These are phyloP conservation scores for Xanthostigma xanthostigma DNA, from an alignment of 2,888 invertebrate genomes.

Conservation along the genomic window DNA sequence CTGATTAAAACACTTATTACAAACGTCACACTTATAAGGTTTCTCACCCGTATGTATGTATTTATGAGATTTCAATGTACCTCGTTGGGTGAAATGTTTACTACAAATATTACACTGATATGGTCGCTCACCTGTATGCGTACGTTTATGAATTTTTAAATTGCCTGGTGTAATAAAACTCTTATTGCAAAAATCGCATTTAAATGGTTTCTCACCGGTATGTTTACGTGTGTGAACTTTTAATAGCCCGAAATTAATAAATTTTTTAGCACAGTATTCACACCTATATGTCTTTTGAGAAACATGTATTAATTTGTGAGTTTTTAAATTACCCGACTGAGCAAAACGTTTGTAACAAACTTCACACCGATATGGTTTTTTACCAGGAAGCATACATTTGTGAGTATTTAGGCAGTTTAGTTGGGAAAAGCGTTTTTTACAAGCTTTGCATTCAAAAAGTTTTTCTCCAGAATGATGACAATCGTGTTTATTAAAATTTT, in stretches of 20 bases:
- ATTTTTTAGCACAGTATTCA: background rate
- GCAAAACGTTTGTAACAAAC: background rate
- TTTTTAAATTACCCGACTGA: background rate
- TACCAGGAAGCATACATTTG: background rate
- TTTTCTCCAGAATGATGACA: background rate
- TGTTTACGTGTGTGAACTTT: background rate
- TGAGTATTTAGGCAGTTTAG: background rate
- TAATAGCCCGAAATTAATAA: background rate
- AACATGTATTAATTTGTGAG: background rate
- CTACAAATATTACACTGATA: too few species aligned
- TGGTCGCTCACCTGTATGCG: too few species aligned
- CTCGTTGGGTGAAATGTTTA: too few species aligned
- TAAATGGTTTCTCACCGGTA: too few species aligned
- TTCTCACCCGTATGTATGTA: too few species aligned
- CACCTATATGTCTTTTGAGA: background rate
- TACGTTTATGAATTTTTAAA: too few species aligned
- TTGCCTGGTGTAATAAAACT: too few species aligned
- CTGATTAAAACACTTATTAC: too few species aligned
- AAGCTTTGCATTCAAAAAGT: background rate
- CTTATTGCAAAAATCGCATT: too few species aligned
- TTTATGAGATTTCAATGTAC: too few species aligned
- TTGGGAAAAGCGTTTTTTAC: background rate
- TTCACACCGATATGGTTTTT: background rate
- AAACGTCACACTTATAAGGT: too few species aligned
- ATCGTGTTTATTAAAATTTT: background rate